Evolutionary conservation across 30 jellyfish, hydroid and myxozoan genomes (phyloP).

Genomic region (Chironex yamaguchii): DNA sequence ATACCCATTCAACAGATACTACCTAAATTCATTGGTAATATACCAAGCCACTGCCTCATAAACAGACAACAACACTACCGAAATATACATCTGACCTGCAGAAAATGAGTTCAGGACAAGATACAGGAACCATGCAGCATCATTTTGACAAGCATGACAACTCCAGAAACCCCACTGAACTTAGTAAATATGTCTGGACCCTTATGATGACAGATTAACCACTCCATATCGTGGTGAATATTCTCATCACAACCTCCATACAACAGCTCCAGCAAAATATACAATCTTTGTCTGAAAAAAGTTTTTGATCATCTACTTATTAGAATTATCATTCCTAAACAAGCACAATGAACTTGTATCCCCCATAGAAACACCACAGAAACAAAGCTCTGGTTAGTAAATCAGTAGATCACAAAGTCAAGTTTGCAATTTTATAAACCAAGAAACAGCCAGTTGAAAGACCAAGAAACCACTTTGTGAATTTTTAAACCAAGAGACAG

Average conservation of each 20-base stretch:
- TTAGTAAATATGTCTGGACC: not conserved
- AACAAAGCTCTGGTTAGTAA: too few relatives aligned
- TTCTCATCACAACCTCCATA: not conserved
- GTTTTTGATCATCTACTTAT: not conserved
- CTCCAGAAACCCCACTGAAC: not conserved
- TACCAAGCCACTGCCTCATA: not conserved
- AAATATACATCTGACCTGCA: not conserved
- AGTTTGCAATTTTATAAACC: too few relatives aligned
- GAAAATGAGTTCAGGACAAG: not conserved
- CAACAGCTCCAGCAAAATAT: not conserved
- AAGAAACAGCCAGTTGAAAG: too few relatives aligned
- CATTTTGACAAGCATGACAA: not conserved
- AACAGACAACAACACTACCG: not conserved
- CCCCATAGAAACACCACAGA: not conserved
- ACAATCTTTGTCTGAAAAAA: not conserved
- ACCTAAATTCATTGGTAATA: not conserved
- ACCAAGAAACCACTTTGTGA: too few relatives aligned
- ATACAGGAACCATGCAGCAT: not conserved
- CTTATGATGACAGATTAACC: not conserved
- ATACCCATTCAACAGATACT: not conserved
- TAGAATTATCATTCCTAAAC: not conserved
- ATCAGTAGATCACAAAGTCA: too few relatives aligned
- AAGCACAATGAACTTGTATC: not conserved
- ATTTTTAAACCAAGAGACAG: too few relatives aligned
- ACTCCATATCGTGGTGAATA: not conserved